Conservation (phyloP, 2,113 vertebrate genomes). For the Mastomys natalensis region DNA sequence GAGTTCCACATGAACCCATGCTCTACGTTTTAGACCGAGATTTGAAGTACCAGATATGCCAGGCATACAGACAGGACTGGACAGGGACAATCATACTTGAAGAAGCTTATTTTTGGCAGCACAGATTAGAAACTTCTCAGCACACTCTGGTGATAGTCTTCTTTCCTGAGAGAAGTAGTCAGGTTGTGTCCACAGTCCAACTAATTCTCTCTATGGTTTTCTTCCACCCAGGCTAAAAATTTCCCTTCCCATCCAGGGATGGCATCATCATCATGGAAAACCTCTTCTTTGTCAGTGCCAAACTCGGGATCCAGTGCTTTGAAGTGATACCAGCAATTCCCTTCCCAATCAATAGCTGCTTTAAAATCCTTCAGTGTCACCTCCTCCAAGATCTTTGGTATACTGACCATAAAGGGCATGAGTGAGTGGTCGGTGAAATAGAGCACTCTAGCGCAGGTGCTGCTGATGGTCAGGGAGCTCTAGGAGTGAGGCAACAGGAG, state of each 20-base stretch:
- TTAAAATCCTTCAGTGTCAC: too few species aligned
- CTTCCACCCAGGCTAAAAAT: constrained; percentile 99
- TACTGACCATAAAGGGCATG: too few species aligned
- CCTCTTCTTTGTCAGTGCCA: constrained; percentile 81
- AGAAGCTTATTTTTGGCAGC: constrained; percentile 83
- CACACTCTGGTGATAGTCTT: constrained; percentile 76
- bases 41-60: constrained; percentile 60
- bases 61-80: constrained; percentile 65
- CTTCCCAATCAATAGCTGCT: too few species aligned
- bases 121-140: constrained; percentile 74
- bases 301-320: too few species aligned
- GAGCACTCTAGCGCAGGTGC: too few species aligned
- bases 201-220: constrained; percentile 93
- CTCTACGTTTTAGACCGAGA: constrained; percentile 64
- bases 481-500: too few species aligned
- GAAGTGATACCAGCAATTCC: too few species aligned
- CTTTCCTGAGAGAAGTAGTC: constrained; percentile 80
- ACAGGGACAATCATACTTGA: constrained; percentile 36
- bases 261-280: constrained; percentile 95
- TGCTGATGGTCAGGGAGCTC: too few species aligned
- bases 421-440: too few species aligned
- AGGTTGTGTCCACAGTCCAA: constrained; percentile 31
- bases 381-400: too few species aligned
- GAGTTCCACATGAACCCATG: constrained; percentile 65
- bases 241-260: constrained; percentile 99